These are phyloP conservation scores for Octopus sinensis DNA, from an alignment of 1,140 invertebrate species.

Conservation along the genomic window DNA sequence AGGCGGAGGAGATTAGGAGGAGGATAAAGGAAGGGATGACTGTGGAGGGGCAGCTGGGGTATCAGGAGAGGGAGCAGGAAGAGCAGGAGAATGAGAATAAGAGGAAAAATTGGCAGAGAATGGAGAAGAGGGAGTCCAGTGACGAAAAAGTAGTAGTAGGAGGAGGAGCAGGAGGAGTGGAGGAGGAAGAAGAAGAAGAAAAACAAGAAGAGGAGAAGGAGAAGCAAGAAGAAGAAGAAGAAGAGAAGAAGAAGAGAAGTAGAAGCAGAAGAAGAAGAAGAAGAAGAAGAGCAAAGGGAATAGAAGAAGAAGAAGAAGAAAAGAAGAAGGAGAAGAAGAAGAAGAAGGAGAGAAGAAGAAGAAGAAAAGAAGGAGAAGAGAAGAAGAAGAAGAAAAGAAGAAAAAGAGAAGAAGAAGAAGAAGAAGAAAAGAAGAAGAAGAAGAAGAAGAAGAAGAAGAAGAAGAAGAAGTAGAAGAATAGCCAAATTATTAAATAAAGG, in stretches of 20 bases:
- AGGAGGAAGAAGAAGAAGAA: background rate
- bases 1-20: background rate
- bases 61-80: background rate
- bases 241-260: too few species aligned
- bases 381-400: too few species aligned
- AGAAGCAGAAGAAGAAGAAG: too few species aligned
- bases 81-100: background rate
- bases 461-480: too few species aligned
- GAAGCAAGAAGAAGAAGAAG: too few species aligned
- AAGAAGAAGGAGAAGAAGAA: too few species aligned
- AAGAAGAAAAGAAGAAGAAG: background rate
- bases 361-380: too few species aligned
- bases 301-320: too few species aligned
- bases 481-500: too few species aligned
- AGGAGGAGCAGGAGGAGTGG: background rate
- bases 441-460: too few species aligned
- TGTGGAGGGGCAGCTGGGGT: background rate
- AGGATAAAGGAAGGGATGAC: background rate
- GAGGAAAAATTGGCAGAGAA: background rate
- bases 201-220: background rate
- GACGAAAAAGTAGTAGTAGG: background rate
- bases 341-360: too few species aligned
- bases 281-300: too few species aligned
- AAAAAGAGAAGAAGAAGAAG: background rate
- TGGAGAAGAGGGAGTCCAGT: background rate